phyloP scores from a whole-genome alignment of 2,113 vertebrate genomes.

The Bubalus kerabau region DNA sequence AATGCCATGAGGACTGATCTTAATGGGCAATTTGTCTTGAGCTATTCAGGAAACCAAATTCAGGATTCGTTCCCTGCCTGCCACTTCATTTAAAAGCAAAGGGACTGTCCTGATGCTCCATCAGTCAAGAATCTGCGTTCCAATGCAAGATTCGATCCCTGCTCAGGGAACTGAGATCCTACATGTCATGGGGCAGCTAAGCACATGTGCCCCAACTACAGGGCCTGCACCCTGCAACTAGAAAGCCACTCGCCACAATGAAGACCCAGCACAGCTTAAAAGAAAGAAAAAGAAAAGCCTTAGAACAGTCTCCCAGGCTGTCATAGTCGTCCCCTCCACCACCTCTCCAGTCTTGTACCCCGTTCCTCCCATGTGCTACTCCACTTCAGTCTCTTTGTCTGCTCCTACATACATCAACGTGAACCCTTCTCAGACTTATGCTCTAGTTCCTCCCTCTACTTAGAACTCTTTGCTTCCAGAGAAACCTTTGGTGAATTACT shows the following conservation, averaged over 20 bases:
- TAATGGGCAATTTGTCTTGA: not conserved
- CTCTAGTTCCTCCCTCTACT: not conserved
- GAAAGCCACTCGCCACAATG: not conserved
- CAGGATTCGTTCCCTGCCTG: not conserved
- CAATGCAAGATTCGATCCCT: not conserved
- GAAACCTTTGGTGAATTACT: not conserved
- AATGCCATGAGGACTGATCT: not conserved
- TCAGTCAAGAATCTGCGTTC: rapidly evolving
- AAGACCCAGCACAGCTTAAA: not conserved
- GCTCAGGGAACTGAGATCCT: not conserved
- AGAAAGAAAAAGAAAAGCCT: not conserved
- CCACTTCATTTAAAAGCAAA: not conserved
- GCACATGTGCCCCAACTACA: not conserved
- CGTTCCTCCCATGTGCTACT: rapidly evolving
- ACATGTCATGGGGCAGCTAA: not conserved
- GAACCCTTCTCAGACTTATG: not conserved
- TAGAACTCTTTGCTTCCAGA: not conserved
- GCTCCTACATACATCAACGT: not conserved
- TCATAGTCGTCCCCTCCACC: too few relatives aligned
- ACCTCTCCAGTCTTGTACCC: not conserved
- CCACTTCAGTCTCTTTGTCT: not conserved
- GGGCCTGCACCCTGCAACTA: not conserved
- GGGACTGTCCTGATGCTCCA: not conserved
- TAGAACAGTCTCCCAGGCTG: too few relatives aligned
- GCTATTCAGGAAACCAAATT: not conserved